Base-by-base conservation (phyloP, 2,888 invertebrate species). In the Sceliomorpha sp. region DNA sequence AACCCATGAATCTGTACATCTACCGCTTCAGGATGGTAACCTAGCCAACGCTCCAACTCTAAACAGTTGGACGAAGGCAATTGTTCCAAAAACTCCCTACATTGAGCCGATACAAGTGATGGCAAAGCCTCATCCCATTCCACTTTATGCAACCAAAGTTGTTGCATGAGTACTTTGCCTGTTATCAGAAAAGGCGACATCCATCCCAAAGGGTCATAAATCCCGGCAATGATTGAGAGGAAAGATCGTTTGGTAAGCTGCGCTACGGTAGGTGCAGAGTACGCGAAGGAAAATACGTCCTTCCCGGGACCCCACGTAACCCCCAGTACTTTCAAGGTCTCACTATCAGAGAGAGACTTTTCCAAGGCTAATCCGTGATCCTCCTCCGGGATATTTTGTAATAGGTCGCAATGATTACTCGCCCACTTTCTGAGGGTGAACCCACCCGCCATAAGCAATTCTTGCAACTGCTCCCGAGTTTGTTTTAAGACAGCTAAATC, bases 41-140 rank as follows among this genome's bases (percentile, higher is more conserved):
- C n/a, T 1, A 12, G 29, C 51, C 51, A 60, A 5, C 60, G 40
- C n/a, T 39, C 27, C 6, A 60, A 15, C 3, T 32, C 17, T 4
- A 60, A 1, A 2, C 1, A 0, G 1, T 14, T 12, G 2, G 48
- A 7, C 0, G 0, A 4, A 1, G 15, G 1, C 4, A 53, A 14
- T 20, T 24, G 12, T 6, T 12, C 26, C 2, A 32, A 2, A 6
- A 32, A 32, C 32, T 1, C 5, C 1, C 1, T 9, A 10, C 32
- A 32, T 9, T 9, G 32, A 2, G 10, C 1, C 1, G 1, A 9
- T 5, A 32, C 10, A 1, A 2, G 1, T 1, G 10, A 1, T 8
- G 40, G 40, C 2, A 42, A 12, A 1, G 12, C 12, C 1, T 12
- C 12, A 7, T 44, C 44, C 44, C 29, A 44, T 2, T 14, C 29